Evolutionary conservation across 2,888 invertebrate genomes (phyloP), one percentile per base, ranked within the genome.

Genomic region (Drosophila tanythrix): DNA sequence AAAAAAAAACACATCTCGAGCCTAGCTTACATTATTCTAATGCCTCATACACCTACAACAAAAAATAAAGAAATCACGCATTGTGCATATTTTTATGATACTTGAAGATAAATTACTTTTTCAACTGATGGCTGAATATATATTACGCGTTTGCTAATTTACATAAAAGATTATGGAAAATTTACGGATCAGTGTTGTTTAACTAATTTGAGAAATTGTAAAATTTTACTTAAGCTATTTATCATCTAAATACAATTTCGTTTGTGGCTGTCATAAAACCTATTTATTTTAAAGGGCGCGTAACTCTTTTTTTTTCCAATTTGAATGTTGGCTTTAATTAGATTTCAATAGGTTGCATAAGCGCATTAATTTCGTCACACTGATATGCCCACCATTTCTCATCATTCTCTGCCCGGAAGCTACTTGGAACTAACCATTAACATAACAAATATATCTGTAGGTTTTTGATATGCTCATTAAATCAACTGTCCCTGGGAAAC

Each of bases 381-480:
- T 69, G 48, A 73, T 57, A 66, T 63, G 63, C 48, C 56, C 36
- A 53, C 10, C 53, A 61, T 35, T 81, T 78, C 73, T 46, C 73
- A 78, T 78, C 73, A 77, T 81, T 81, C 79, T 77, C 48, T 51
- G 55, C n/a, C 64, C 78, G 82, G 79, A 81, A 81, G 61, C 56
- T 48, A 57, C 56, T 76, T 59, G 15, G 46, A 55, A 59, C 35
- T 29, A 33, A 43, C 43, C 46, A 77, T 72, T 62, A 67, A 74
- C 43, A 50, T 36, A n/a, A 25, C 13, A 36, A 29, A 81, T 62
- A 64, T 38, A 38, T 46, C 58, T 60, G 50, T 38, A 53, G 52
- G 40, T 55, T 71, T 58, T 63, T 63, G 78, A 67, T 76, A 68
- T 65, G 81, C 62, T 35, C 60, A 66, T 77, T 60, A 72, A 59